Base-by-base conservation (phyloP, 2,888 invertebrate species). In the Chrysomela aeneicollis region DNA sequence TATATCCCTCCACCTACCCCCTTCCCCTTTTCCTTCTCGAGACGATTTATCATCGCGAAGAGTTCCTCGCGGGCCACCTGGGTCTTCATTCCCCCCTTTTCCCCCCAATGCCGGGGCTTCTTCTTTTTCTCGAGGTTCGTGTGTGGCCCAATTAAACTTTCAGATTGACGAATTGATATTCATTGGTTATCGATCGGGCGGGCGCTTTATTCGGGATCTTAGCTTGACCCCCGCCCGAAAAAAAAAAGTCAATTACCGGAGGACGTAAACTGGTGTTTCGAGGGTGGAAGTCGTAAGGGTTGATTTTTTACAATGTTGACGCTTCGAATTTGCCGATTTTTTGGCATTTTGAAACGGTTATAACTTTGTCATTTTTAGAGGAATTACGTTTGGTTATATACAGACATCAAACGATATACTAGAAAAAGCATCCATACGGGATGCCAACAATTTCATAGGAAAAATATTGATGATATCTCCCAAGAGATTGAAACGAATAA, bases 41-140 rank as follows among this genome's bases (percentile, higher is more conserved):
- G n/a, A 46, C 21, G 12, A 78, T 78, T 78, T 76, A 78, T 78
- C 78, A 78, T 77, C 67, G 66, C 42, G 15, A 15, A 15, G 3
- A 26, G 26, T 5, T 26, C 26, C n/a, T 12, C 15, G 42, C 69
- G 65, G 64, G 67, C 70, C 78, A 78, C 78, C 79, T 78, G 78
- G 69, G 77, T 67, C 69, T 64, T 59, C 53, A 59, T 60, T 66
- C 52, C 53, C 47, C 35, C 37, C 22, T 60, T 32, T 60, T 51
- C 32, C 21, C 58, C 15, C 53, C 32, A 49, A 42, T 9, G 63
- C 50, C 47, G 49, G 58, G 19, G 50, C 52, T 51, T 46, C 49
- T 42, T 49, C 46, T 35, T 35, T 10, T 35, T 9, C 10, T 35
- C 35, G 52, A 42, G 62, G 42, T 22, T 30, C 50, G 55, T 26